Conservation (phyloP, 2,797 vertebrate genomes). For the Amblyopsis hoosieri region DNA sequence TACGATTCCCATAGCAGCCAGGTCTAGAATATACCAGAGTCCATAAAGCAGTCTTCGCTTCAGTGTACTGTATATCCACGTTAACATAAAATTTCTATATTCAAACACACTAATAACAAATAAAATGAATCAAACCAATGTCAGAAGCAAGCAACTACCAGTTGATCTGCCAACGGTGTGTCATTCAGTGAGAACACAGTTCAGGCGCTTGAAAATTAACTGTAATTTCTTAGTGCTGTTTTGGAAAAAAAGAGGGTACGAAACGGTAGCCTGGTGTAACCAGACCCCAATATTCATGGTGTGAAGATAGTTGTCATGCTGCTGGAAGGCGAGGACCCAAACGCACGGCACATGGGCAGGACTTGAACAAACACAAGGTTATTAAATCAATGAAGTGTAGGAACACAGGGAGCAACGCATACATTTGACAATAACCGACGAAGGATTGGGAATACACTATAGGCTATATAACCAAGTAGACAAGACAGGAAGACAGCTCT, state of each 20-base stretch:
- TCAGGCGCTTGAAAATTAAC: constrained; percentile 21
- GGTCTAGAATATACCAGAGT: constrained; percentile 34
- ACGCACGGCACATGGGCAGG: too few relatives aligned
- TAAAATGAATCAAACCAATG: constrained; percentile 29
- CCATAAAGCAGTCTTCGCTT: constrained; percentile 56
- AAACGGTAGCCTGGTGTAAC: too few relatives aligned
- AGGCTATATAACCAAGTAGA: too few relatives aligned
- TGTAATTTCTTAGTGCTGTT: constrained; percentile 18
- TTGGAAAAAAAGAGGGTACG: constrained; percentile 15
- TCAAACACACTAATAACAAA: constrained; percentile 32
- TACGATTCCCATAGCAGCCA: constrained; percentile 23
- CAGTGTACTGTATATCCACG: background rate
- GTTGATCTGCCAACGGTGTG: constrained; percentile 1
- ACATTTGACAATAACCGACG: too few relatives aligned
- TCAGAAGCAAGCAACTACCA: constrained; percentile 16
- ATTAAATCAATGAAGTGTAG: too few relatives aligned
- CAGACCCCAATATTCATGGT: too few relatives aligned
- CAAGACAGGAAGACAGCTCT: too few relatives aligned
- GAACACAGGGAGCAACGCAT: too few relatives aligned
- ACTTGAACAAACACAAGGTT: too few relatives aligned
- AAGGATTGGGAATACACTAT: too few relatives aligned
- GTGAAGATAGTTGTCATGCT: too few relatives aligned
- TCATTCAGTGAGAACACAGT: constrained; percentile 13
- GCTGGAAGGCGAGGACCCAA: too few relatives aligned
- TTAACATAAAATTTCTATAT: constrained; percentile 41